Evolutionary conservation across 2,113 vertebrate genomes (phyloP), one percentile per base, ranked within the genome.

Genomic region (Andinoacara biseriatus): DNA sequence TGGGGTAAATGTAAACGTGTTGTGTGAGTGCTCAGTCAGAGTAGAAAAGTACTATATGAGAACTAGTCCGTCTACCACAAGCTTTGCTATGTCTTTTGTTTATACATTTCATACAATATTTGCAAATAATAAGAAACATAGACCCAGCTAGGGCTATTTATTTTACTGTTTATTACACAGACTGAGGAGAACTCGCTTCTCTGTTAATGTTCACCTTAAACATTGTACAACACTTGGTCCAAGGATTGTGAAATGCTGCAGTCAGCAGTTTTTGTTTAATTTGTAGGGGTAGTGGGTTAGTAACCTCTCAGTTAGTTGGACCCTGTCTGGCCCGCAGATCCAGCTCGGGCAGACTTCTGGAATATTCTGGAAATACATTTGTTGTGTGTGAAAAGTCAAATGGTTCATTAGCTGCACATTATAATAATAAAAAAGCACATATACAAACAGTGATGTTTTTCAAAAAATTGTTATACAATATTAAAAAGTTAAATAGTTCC

Each of bases 191-290:
- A 57, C 9, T 18, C n/a, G 61, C 29, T n/a, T 43, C 14, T 76
- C 67, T 83, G 88, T 84, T 84, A 89, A 90, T 90, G 69, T 88
- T 90, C 74, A 90, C 49, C 54, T 10, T 33, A 13, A 60, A 61
- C 1, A 5, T 85, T 82, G 31, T 20, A 17, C 31, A 90, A 79
- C 61, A 29, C 22, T 54, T 38, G 5, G 74, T 80, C 40, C 1
- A 11, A 65, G 78, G 57, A 15, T 18, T 76, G 17, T 54, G 11
- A 80, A 78, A 67, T 58, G 60, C 81, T 58, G 63, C 15, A 57
- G 74, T 90, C 91, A 88, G 82, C 85, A 67, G 24, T 72, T 84
- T 74, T 54, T 92, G 72, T 92, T 89, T 90, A 78, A 88, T 89
- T 88, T 43, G 33, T 20, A 7, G 6, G 61, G 58, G 29, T 35